phyloP scores from a whole-genome alignment of 1,140 invertebrate genomes.

The Teleopsis dalmanni region DNA sequence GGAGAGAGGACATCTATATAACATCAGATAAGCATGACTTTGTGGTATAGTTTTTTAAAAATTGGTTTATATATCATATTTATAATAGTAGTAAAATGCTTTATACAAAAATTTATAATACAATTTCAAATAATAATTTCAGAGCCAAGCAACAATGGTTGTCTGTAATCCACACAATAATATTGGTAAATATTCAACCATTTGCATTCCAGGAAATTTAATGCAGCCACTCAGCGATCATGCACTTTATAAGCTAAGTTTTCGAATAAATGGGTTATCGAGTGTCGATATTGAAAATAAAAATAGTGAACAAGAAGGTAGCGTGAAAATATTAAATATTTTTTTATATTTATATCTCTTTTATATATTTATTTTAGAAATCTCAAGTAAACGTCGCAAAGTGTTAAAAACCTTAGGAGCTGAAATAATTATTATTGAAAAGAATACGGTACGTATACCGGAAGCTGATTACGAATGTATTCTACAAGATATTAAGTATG shows the following conservation, averaged over 20 bases:
- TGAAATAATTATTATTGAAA: constrained; percentile 84
- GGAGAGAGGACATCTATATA: too few species aligned
- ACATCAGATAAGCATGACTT: too few species aligned
- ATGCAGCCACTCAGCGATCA: constrained; percentile 73
- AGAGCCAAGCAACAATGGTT: constrained; percentile 68
- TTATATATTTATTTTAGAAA: constrained; percentile 10
- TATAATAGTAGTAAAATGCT: too few species aligned
- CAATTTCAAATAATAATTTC: constrained; percentile 10
- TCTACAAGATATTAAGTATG: constrained; percentile 62
- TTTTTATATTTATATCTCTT: background rate
- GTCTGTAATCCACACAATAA: constrained; percentile 74
- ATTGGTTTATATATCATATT: too few species aligned
- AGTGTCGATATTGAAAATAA: constrained; percentile 46
- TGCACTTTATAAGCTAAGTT: constrained; percentile 78
- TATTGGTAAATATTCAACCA: constrained; percentile 62
- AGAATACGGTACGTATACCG: constrained; percentile 76
- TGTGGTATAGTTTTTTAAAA: too few species aligned
- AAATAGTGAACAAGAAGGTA: constrained; percentile 41
- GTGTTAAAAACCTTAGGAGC: constrained; percentile 63
- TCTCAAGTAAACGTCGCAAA: constrained; percentile 29
- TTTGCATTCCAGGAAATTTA: constrained; percentile 76
- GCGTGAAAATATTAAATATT: background rate
- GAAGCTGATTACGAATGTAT: constrained; percentile 87
- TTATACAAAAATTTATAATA: too few species aligned
- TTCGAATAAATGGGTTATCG: constrained; percentile 59